Evolutionary conservation across 2,888 invertebrate species (phyloP), one percentile per base, ranked within the genome.

Genomic region (Bruchidius siliquastri): DNA sequence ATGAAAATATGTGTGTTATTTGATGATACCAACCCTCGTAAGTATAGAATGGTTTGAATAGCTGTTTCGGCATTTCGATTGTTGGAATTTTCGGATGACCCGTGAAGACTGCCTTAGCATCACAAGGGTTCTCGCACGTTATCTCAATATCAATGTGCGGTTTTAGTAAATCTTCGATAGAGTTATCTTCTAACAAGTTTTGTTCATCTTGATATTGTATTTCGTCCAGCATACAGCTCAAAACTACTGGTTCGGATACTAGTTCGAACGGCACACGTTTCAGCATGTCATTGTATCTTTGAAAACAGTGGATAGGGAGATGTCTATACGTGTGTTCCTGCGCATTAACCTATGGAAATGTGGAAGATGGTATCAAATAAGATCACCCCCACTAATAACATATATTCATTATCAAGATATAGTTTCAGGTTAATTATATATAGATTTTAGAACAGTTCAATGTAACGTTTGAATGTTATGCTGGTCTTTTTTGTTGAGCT

Each of bases 211-310:
- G 68, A 21, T 22, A 68, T 68, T 68, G 68, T 68, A 21, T 22
- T 21, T 68, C 68, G 68, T 68, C 68, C 21, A 82, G 70, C 32
- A 83, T 74, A 32, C 75, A 74, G 68, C 78, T 73, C 21, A 83
- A 71, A 22, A 83, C 74, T 32, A 82, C 22, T 13, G 76, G 72
- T 49, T 79, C 77, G 8, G 76, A 78, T 13, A 76, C 68, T 18
- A 79, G 75, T 72, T 82, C 82, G 6, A 72, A 18, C 6, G 82
- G 81, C 67, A 79, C 75, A 68, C 76, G 71, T 10, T 76, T 71
- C 72, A 82, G 71, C 6, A 78, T 74, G 73, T 74, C 76, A 20
- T 77, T 78, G 67, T 83, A 82, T 49, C 74, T 72, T 22, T 75
- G 73, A 22, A 81, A 72, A 69, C 79, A 80, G 0, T 78, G 71